A percentile compares a stretch with the other conserved stretches of the same genome.
phyloP scores from a whole-genome alignment of 2,113 vertebrate species.

The Mandrillus leucophaeus region DNA sequence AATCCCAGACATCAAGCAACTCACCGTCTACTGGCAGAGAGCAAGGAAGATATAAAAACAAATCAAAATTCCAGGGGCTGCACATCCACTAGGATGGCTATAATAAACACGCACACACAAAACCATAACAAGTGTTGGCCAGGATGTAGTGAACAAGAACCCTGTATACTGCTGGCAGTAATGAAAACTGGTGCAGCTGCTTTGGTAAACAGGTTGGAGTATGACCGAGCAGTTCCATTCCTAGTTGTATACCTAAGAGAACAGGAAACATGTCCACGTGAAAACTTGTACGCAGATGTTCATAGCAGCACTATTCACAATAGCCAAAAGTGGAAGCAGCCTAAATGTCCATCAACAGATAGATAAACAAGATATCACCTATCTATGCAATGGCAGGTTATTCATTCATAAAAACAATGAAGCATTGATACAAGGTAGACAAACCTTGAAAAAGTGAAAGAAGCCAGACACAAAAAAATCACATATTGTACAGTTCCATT shows the following conservation, averaged over 20 bases:
- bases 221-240: background rate
- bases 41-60: background rate
- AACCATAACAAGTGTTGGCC: background rate
- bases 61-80: background rate
- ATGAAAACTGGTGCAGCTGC: background rate
- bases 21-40: background rate
- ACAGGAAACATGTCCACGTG: background rate
- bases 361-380: background rate
- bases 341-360: background rate
- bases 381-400: background rate
- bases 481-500: too few species aligned
- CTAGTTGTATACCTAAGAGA: background rate
- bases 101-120: background rate
- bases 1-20: background rate
- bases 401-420: background rate
- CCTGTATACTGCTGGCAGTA: background rate
- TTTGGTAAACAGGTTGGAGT: background rate
- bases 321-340: background rate
- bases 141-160: background rate
- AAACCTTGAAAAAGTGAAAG: background rate
- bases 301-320: background rate
- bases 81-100: background rate
- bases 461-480: background rate
- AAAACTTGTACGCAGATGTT: background rate
- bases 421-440: background rate